phyloP scores from a whole-genome alignment of 2,797 vertebrate genomes.

The Acanthurus leucopareius region DNA sequence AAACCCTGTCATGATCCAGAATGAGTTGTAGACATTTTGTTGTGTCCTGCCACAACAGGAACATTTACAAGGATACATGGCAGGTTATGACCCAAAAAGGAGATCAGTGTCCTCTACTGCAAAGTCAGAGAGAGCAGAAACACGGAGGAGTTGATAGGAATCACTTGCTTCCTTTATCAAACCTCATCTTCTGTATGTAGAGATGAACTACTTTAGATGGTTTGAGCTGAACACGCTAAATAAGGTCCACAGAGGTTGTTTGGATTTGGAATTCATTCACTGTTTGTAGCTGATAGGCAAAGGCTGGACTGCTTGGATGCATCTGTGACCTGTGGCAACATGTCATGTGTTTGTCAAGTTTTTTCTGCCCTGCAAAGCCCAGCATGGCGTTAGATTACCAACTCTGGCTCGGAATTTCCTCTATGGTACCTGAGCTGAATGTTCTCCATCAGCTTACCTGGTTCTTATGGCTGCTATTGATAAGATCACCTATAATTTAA shows the following conservation, averaged over 20 bases:
- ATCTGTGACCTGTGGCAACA: constrained; percentile 75
- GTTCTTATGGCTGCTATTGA: constrained; percentile 5
- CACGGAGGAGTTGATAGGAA: constrained; percentile 64
- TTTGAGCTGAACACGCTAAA: constrained; percentile 46
- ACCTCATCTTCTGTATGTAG: constrained; percentile 22
- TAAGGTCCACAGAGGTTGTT: constrained; percentile 57
- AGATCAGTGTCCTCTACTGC: constrained; percentile 51
- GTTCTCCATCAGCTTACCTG: constrained; percentile 39
- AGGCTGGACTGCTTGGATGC: constrained; percentile 56
- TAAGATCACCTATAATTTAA: too few relatives aligned
- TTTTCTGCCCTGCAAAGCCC: constrained; percentile 64
- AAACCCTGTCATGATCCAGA: constrained; percentile 74
- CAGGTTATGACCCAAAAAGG: constrained; percentile 62
- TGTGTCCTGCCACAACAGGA: constrained; percentile 40
- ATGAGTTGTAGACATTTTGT: constrained; percentile 77
- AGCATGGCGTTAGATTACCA: constrained; percentile 65
- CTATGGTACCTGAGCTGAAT: constrained; percentile 71
- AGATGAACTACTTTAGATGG: constrained; percentile 62
- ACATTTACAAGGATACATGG: constrained; percentile 39
- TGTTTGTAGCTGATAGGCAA: constrained; percentile 66
- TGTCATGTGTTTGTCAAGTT: constrained; percentile 71
- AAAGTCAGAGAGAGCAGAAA: constrained; percentile 52
- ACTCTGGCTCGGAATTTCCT: constrained; percentile 69
- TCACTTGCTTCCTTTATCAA: constrained; percentile 67
- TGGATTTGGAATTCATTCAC: constrained; percentile 62